phyloP scores from a whole-genome alignment of 1,140 invertebrate genomes.

The Sycobia sp. region DNA sequence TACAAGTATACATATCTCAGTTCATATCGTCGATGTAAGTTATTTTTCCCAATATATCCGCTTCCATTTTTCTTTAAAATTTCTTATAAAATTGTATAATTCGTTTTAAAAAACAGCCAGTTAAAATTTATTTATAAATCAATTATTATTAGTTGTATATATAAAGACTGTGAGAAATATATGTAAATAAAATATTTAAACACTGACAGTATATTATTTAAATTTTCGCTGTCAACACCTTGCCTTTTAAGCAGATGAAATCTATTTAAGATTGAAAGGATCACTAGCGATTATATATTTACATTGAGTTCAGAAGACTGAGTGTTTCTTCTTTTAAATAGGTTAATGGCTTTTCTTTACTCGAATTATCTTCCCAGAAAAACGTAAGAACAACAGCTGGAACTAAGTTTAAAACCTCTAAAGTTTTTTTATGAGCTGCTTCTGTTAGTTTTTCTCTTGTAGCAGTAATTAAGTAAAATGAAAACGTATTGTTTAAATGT shows the following conservation, averaged over 20 bases:
- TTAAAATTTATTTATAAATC: not conserved
- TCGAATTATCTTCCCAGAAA: constrained; percentile 62
- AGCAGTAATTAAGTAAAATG: constrained; percentile 70
- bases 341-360: constrained; percentile 60
- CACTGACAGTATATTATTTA: not conserved
- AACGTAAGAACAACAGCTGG: constrained; percentile 78
- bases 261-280: constrained; percentile 17
- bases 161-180: too few relatives aligned
- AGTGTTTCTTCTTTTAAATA: constrained; percentile 79
- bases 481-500: constrained; percentile 69
- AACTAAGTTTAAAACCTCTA: constrained; percentile 74
- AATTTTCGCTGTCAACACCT: constrained; percentile 9
- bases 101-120: not conserved
- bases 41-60: not conserved
- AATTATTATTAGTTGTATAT: not conserved
- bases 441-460: constrained; percentile 68
- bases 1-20: constrained; percentile 22
- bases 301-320: constrained; percentile 70
- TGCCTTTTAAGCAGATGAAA: not conserved
- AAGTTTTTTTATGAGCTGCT: constrained; percentile 69
- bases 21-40: constrained; percentile 16
- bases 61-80: not conserved
- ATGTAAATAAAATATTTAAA: not conserved
- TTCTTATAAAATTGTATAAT: not conserved
- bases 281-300: constrained; percentile 40